These are phyloP conservation scores for Syngnathus scovelli DNA, from an alignment of 2,113 vertebrate genomes.

Conservation along the genomic window DNA sequence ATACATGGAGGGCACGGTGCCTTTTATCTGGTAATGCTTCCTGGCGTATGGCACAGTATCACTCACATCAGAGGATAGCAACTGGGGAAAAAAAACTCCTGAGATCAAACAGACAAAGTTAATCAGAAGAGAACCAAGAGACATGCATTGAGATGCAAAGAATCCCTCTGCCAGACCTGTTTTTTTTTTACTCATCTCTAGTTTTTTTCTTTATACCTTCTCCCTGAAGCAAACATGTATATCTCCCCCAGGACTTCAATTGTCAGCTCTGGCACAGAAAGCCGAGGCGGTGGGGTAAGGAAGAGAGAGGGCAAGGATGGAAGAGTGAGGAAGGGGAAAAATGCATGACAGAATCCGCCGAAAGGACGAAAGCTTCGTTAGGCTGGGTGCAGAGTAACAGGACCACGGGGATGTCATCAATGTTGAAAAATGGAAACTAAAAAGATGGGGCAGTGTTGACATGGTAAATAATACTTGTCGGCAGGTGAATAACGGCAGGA, in stretches of 20 bases:
- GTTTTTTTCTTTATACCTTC: slow-evolving; percentile 36
- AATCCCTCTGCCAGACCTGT: slow-evolving; percentile 39
- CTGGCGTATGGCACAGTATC: slow-evolving; percentile 41
- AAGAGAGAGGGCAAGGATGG: slow-evolving; percentile 3
- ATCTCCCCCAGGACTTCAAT: slow-evolving; percentile 64
- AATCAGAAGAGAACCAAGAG: slow-evolving; percentile 64
- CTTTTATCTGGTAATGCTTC: slow-evolving; percentile 65
- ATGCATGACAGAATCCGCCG: slow-evolving; percentile 69
- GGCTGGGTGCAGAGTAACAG: slow-evolving; percentile 61
- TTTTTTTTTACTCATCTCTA: slow-evolving; percentile 34
- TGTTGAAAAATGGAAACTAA: slow-evolving; percentile 50
- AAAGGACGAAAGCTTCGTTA: slow-evolving; percentile 67
- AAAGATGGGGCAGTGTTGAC: slow-evolving; percentile 52
- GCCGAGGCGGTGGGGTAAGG: slow-evolving; percentile 23
- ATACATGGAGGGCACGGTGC: slow-evolving; percentile 42
- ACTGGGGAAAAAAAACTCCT: slow-evolving; percentile 57
- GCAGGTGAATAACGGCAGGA: slow-evolving; percentile 44
- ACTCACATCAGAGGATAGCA: slow-evolving; percentile 58
- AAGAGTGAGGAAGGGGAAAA: slow-evolving; percentile 20
- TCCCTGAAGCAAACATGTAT: slow-evolving; percentile 48
- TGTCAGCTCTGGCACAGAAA: slow-evolving; percentile 61
- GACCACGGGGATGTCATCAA: slow-evolving; percentile 64
- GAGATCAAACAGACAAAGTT: slow-evolving; percentile 72
- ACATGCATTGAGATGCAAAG: slow-evolving; percentile 50
- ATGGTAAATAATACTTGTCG: slow-evolving; percentile 51